A percentile compares a stretch with the other conserved stretches of the same genome.
Evolutionary conservation across 2,888 invertebrate species (phyloP).

Genomic region (Pyrrhia umbra): DNA sequence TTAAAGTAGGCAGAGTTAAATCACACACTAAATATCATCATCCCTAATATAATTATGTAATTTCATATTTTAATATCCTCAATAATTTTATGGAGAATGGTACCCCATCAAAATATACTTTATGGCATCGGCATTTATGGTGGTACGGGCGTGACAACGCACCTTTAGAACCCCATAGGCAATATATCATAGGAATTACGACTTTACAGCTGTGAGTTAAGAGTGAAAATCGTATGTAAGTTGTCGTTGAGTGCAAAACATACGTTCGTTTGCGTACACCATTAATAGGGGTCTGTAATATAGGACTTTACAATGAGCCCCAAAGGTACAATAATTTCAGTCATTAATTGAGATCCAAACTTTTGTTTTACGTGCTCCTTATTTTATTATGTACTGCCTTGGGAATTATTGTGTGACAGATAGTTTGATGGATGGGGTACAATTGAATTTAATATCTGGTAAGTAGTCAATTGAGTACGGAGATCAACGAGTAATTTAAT

Average conservation of each 20-base stretch:
- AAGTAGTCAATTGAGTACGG: conserved; percentile 1
- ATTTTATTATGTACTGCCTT: conserved; percentile 53
- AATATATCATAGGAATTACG: neutral
- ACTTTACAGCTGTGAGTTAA: neutral
- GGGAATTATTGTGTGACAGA: conserved; percentile 44
- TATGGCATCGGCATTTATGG: conserved; percentile 62
- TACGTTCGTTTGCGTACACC: conserved; percentile 45
- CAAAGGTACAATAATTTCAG: conserved; percentile 66
- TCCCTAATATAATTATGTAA: conserved; percentile 60
- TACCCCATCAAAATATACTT: conserved; percentile 64
- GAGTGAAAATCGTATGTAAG: conserved; percentile 5
- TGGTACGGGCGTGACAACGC: conserved; percentile 16
- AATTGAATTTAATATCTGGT: conserved; percentile 55
- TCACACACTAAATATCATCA: conserved; percentile 42
- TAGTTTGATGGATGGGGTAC: conserved; percentile 49
- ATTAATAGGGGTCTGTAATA: conserved; percentile 63
- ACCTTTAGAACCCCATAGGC: conserved; percentile 10
- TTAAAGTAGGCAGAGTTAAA: conserved; percentile 37
- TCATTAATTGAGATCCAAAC: conserved; percentile 63
- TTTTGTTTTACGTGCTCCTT: conserved; percentile 62
- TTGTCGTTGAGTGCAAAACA: conserved; percentile 13
- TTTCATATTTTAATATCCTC: conserved; percentile 59
- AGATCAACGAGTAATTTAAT: conserved; percentile 17
- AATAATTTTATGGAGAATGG: conserved; percentile 58
- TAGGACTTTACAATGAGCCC: conserved; percentile 65